A percentile compares a stretch with the other conserved stretches of the same genome.
phyloP scores from a whole-genome alignment of 2,888 invertebrate genomes.

The Acanthosepion esculentum region DNA sequence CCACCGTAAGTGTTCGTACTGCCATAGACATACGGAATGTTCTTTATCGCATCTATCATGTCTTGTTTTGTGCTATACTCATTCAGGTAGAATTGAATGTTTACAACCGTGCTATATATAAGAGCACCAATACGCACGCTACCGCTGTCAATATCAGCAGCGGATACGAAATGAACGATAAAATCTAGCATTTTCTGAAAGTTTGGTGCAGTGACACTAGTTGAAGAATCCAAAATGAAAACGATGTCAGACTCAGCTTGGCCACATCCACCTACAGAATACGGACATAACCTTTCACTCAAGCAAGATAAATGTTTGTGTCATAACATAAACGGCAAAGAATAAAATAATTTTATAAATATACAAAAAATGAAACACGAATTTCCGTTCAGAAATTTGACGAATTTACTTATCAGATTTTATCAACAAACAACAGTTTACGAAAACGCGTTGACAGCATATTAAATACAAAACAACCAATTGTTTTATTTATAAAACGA shows the following conservation, averaged over 20 bases:
- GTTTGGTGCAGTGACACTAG: slow-evolving; percentile 64
- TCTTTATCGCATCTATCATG: slow-evolving; percentile 60
- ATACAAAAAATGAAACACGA: not conserved
- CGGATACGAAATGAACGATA: slow-evolving; percentile 58
- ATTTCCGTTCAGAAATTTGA: not conserved
- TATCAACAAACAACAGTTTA: not conserved
- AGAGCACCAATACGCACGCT: slow-evolving; percentile 59
- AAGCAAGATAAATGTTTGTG: not conserved
- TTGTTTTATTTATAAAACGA: not conserved
- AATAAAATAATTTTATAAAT: not conserved
- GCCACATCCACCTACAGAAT: slow-evolving; percentile 48
- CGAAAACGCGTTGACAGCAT: not conserved
- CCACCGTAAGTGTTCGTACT: slow-evolving; percentile 71
- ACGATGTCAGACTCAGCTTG: slow-evolving; percentile 61
- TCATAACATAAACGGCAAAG: not conserved
- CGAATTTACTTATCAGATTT: not conserved
- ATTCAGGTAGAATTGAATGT: slow-evolving; percentile 58
- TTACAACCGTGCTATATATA: slow-evolving; percentile 58
- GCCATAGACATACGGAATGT: slow-evolving; percentile 63
- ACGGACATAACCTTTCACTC: slow-evolving; percentile 37
- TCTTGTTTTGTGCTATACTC: slow-evolving; percentile 54
- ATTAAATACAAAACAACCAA: not conserved
- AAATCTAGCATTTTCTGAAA: slow-evolving; percentile 61
- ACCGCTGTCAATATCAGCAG: slow-evolving; percentile 58
- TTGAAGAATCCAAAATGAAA: slow-evolving; percentile 68